phyloP scores from a whole-genome alignment of 2,888 invertebrate species.

The Kuschelorhynchus macadamiae region DNA sequence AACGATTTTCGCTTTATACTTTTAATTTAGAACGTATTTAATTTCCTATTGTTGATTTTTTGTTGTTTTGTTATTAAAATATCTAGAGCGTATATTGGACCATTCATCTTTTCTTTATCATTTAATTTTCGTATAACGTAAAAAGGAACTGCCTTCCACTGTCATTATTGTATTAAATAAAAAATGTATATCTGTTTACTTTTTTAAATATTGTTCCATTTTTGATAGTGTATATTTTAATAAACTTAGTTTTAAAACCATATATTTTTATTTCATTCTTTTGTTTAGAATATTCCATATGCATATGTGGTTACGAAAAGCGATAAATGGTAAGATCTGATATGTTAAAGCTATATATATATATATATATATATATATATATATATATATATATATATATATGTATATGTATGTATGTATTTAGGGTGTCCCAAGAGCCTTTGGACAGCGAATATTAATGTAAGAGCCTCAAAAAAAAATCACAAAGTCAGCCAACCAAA shows the following conservation, averaged over 20 bases:
- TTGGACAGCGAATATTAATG: too few species aligned
- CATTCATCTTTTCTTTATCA: background rate
- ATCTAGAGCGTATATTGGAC: constrained; percentile 5
- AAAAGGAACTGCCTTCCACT: constrained; percentile 30
- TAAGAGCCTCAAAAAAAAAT: too few species aligned
- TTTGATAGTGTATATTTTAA: constrained; percentile 51
- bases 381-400: too few species aligned
- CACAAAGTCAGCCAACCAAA: too few species aligned
- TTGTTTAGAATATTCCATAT: too few species aligned
- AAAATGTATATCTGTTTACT: constrained; percentile 29
- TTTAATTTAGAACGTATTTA: constrained; percentile 6
- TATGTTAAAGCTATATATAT: too few species aligned
- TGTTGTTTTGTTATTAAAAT: constrained; percentile 16
- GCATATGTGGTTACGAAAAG: too few species aligned
- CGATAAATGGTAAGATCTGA: too few species aligned
- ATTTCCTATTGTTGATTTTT: constrained; percentile 11
- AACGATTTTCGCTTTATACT: constrained; percentile 3
- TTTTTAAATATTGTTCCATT: constrained; percentile 43
- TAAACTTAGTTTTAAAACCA: constrained; percentile 38
- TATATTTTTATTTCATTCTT: background rate
- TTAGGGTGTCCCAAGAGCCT: too few species aligned
- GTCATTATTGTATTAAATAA: constrained; percentile 25
- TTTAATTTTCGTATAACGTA: constrained; percentile 3
- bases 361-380: too few species aligned
- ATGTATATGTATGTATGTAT: too few species aligned